Conservation (phyloP, 2,888 invertebrate genomes). For the Drosophila mimetica region DNA sequence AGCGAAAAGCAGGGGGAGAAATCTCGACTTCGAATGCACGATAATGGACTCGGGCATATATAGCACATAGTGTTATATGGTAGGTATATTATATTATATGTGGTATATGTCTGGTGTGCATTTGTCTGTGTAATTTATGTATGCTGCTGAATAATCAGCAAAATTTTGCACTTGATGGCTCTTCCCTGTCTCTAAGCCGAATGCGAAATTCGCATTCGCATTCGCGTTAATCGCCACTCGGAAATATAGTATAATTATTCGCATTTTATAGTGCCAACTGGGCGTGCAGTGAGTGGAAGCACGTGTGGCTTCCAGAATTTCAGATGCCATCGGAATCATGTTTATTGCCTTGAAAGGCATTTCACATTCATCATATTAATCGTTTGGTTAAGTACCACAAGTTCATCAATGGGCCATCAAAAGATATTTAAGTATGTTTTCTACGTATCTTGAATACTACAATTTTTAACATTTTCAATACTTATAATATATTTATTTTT, state of each 20-base stretch:
- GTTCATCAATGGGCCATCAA: too few relatives aligned
- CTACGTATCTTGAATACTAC: too few relatives aligned
- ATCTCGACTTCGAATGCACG: constrained; percentile 43
- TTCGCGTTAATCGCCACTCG: constrained; percentile 18
- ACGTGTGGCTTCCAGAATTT: constrained; percentile 19
- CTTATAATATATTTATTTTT: too few relatives aligned
- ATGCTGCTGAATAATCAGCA: constrained; percentile 60
- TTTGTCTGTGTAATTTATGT: constrained; percentile 59
- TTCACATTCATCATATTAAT: neutral
- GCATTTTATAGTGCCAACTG: constrained; percentile 34
- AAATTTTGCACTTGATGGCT: constrained; percentile 27
- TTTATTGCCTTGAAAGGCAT: neutral
- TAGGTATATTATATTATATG: constrained; percentile 3
- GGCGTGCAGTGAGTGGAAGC: constrained; percentile 26
- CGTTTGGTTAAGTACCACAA: neutral
- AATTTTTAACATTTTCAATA: too few relatives aligned
- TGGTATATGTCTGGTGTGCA: constrained; percentile 39
- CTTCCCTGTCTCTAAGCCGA: constrained; percentile 29
- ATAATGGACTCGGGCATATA: constrained; percentile 38
- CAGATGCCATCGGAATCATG: neutral
- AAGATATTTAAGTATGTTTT: too few relatives aligned
- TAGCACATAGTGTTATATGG: neutral
- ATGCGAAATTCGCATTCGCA: constrained; percentile 6
- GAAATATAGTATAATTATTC: constrained; percentile 32
- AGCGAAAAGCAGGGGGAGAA: constrained; percentile 36